Conservation (phyloP, 2,113 vertebrate genomes). For the Dicentrarchus labrax region DNA sequence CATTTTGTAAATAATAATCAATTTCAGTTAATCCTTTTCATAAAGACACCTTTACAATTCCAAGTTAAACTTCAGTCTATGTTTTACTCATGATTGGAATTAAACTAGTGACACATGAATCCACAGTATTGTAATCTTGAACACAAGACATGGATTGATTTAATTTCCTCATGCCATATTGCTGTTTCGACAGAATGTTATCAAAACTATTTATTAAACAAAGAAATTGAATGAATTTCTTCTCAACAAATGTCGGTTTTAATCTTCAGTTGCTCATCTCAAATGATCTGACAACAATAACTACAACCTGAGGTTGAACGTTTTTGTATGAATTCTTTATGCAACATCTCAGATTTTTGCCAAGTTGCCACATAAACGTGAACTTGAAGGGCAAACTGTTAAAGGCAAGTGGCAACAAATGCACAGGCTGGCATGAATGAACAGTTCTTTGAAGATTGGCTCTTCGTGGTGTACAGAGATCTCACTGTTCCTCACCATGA, state of each 20-base stretch:
- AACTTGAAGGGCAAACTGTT: background rate
- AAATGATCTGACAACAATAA: background rate
- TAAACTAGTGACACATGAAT: background rate
- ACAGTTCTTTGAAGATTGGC: background rate
- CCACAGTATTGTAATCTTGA: background rate
- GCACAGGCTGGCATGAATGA: background rate
- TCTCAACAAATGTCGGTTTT: background rate
- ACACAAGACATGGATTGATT: background rate
- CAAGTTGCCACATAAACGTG: background rate
- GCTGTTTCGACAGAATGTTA: background rate
- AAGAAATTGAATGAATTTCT: background rate
- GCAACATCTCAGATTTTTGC: background rate
- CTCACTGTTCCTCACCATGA: slow-evolving; percentile 23
- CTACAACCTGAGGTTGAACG: background rate
- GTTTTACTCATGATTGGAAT: background rate
- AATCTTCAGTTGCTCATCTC: background rate
- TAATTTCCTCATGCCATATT: background rate
- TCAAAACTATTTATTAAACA: background rate
- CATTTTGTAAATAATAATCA: background rate
- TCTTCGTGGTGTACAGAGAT: background rate
- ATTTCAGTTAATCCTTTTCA: background rate
- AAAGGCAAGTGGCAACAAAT: background rate
- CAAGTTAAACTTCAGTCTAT: background rate
- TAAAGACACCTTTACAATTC: background rate
- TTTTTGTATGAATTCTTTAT: background rate